Evolutionary conservation across 2,113 vertebrate genomes (phyloP), one percentile per base, ranked within the genome.

Genomic region (Pluvianellus socialis): DNA sequence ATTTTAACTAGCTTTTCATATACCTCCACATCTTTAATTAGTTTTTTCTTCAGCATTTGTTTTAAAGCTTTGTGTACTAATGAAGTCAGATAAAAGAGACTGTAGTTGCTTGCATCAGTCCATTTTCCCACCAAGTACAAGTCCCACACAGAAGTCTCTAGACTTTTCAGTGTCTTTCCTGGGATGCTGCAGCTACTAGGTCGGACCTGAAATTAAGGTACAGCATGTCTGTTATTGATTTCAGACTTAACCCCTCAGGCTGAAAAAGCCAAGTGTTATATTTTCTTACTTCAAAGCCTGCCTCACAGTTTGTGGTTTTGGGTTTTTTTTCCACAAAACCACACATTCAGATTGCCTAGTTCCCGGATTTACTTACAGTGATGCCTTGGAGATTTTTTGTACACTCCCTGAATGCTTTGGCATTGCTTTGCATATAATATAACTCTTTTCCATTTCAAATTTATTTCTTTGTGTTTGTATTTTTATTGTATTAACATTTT

Each of bases 1-100:
- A 72, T 96, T 95, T 92, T 88, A 94, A 92, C 75, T 63, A 86
- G 49, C 18, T 94, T 87, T 91, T 58, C 32, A 28, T 82, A 79
- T 26, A 91, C 61, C 47, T 92, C 47, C 58, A 68, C 71, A 88
- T 90, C 45, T 91, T 92, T 86, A 90, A 92, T 92, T 59, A 96
- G 62, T 68, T 90, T 90, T 94, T 79, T n/a, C 49, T 79, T 92
- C 66, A 59, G n/a, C 13, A 0, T 58, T 94, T 90, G 19, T 75
- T 90, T 52, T 95, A 79, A 92, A 67, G 66, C 82, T 59, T 79
- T 86, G 32, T 88, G 74, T 82, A 82, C 62, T 86, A 75, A 75
- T 71, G 52, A 88, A 70, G 66, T 92, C 91, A 82, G 56, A 88
- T 79, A 59, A 86, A 90, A 88, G 52, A 90, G 19, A 47, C 47